These are phyloP conservation scores for Hydroisotoma schaefferi DNA, from an alignment of 2,888 invertebrate genomes.

Conservation along the genomic window DNA sequence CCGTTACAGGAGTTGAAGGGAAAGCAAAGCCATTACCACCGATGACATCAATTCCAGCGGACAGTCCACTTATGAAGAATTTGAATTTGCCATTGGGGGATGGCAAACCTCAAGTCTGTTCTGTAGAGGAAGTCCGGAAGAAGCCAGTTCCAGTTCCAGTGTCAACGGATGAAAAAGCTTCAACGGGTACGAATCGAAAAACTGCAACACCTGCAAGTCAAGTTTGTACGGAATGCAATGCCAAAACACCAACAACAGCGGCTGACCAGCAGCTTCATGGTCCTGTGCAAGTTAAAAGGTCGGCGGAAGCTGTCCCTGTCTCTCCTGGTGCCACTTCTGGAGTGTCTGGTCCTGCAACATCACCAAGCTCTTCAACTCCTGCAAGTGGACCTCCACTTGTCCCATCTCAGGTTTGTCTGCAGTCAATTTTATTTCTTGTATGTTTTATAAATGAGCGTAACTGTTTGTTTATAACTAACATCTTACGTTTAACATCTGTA, in stretches of 20 bases:
- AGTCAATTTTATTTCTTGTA: neutral
- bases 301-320: slow-evolving; percentile 15
- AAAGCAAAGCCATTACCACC: neutral
- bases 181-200: slow-evolving; percentile 18
- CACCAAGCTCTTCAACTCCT: slow-evolving; percentile 25
- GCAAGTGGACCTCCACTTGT: slow-evolving; percentile 46
- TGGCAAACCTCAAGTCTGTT: slow-evolving; percentile 20
- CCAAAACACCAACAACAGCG: slow-evolving; percentile 25
- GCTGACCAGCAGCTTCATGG: slow-evolving; percentile 16
- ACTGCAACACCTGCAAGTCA: slow-evolving; percentile 17
- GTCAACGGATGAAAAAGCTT: neutral
- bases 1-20: neutral
- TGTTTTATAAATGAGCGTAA: neutral
- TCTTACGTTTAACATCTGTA: too few species aligned
- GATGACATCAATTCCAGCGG: slow-evolving; percentile 21
- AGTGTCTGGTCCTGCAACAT: slow-evolving; percentile 13
- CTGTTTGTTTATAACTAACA: too few species aligned
- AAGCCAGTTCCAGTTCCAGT: slow-evolving; percentile 18
- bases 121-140: slow-evolving; percentile 14
- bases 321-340: slow-evolving; percentile 11
- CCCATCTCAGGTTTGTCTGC: slow-evolving; percentile 43
- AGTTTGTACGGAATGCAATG: slow-evolving; percentile 34
- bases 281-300: neutral
- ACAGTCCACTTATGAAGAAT: slow-evolving; percentile 25
- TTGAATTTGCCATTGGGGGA: slow-evolving; percentile 29